phyloP scores from a whole-genome alignment of 2,888 invertebrate species.

The Blastobasis adustella region DNA sequence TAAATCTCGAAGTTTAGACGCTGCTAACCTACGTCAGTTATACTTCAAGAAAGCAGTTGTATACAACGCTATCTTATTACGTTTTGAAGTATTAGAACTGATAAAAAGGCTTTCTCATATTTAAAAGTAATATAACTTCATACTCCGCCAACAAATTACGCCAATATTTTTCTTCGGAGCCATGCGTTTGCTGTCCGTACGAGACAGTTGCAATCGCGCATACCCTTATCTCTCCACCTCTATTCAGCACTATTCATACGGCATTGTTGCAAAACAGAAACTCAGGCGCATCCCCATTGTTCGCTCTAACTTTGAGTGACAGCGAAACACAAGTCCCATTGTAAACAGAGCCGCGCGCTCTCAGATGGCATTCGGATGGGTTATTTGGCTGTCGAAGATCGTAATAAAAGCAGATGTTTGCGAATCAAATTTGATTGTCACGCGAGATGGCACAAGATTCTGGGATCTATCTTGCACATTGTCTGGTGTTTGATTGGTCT shows the following conservation, averaged over 20 bases:
- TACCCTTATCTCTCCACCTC: constrained; percentile 44
- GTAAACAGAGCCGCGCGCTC: constrained; percentile 19
- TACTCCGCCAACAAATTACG: too few relatives aligned
- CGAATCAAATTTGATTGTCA: not conserved
- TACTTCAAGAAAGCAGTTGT: not conserved
- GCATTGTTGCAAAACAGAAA: constrained; percentile 43
- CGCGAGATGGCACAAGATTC: constrained; percentile 11
- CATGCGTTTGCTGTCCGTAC: constrained; percentile 33
- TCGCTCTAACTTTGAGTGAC: constrained; percentile 45
- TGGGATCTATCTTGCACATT: too few relatives aligned
- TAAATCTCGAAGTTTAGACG: not conserved
- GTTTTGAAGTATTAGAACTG: too few relatives aligned
- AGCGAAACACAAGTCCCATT: constrained; percentile 41
- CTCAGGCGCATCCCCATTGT: constrained; percentile 49
- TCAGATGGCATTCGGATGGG: not conserved
- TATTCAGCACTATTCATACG: constrained; percentile 28
- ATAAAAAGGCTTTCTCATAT: too few relatives aligned
- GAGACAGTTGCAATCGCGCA: constrained; percentile 39
- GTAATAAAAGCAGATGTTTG: not conserved
- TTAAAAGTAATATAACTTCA: too few relatives aligned
- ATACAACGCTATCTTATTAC: not conserved
- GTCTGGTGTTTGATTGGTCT: too few relatives aligned
- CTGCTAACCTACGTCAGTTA: not conserved
- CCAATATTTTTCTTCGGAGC: not conserved
- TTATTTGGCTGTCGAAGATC: not conserved